These are phyloP conservation scores for Saimiri boliviensis DNA, from an alignment of 2,113 vertebrate genomes.

Conservation along the genomic window DNA sequence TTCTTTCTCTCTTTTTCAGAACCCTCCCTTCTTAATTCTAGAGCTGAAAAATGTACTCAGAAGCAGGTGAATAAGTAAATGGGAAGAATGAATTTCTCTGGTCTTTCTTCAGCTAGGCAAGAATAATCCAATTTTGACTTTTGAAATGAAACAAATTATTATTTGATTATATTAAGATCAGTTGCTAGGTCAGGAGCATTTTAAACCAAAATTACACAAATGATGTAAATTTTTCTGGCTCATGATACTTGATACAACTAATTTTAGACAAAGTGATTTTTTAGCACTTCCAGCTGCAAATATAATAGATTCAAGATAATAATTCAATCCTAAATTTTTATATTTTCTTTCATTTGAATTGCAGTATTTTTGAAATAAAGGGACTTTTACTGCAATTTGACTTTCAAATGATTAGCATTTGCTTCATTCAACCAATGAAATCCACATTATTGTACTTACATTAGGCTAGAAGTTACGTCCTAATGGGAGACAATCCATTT, in stretches of 20 bases:
- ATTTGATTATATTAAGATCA: constrained; percentile 55
- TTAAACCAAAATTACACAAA: constrained; percentile 42
- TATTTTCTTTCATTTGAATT: constrained; percentile 23
- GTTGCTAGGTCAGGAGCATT: constrained; percentile 25
- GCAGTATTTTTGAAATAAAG: constrained; percentile 37
- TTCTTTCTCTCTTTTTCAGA: not conserved
- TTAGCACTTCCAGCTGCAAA: constrained; percentile 66
- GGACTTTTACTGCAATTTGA: not conserved
- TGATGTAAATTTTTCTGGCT: constrained; percentile 56
- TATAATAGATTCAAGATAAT: constrained; percentile 17
- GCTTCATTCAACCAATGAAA: constrained; percentile 42
- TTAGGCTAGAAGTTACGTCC: not conserved
- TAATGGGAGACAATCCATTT: not conserved
- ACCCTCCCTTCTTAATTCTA: not conserved
- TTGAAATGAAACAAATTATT: constrained; percentile 38
- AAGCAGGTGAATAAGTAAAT: not conserved
- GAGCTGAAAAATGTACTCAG: not conserved
- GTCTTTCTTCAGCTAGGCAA: not conserved
- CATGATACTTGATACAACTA: constrained; percentile 33
- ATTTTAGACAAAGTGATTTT: constrained; percentile 69
- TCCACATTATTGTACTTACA: not conserved
- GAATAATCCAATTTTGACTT: constrained; percentile 10
- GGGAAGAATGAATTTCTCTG: not conserved
- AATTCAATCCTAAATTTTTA: constrained; percentile 23
- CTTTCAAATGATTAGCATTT: not conserved